A percentile compares a stretch with the other conserved stretches of the same genome.
Evolutionary conservation across 2,797 vertebrate genomes (phyloP).

Genomic region (Oreonectes daqikongensis): DNA sequence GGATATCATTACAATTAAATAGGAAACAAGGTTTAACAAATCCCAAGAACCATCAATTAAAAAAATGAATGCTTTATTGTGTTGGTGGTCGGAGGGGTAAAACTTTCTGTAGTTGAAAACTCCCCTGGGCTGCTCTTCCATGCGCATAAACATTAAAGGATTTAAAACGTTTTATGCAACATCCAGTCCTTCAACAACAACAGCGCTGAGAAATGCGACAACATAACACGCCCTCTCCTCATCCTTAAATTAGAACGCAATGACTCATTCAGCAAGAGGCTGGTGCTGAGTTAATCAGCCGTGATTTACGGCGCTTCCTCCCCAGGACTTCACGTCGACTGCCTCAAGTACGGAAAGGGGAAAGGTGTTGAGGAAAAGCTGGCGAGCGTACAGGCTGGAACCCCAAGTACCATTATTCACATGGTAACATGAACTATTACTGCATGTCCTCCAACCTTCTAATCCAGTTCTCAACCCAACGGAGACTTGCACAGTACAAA

Average conservation of each 20-base stretch:
- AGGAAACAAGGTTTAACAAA: conserved; percentile 77
- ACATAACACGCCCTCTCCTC: conserved; percentile 53
- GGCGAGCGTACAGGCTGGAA: conserved; percentile 63
- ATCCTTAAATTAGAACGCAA: conserved; percentile 66
- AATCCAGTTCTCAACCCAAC: conserved; percentile 53
- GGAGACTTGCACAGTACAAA: conserved; percentile 58
- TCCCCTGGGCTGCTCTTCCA: conserved; percentile 60
- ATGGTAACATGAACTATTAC: conserved; percentile 66
- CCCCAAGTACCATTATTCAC: conserved; percentile 69
- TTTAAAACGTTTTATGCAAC: conserved; percentile 62
- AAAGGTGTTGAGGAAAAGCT: conserved; percentile 70
- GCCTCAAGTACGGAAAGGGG: conserved; percentile 61
- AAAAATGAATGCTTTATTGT: conserved; percentile 75
- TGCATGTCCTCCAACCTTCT: conserved; percentile 61
- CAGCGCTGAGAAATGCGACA: conserved; percentile 40
- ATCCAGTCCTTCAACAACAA: conserved; percentile 61
- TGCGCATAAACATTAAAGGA: conserved; percentile 65
- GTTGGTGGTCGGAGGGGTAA: conserved; percentile 72
- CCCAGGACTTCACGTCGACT: conserved; percentile 64
- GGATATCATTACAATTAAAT: conserved; percentile 78
- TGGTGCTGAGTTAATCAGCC: conserved; percentile 69
- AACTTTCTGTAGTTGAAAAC: conserved; percentile 61
- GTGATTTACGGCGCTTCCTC: conserved; percentile 72
- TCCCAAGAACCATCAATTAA: conserved; percentile 75
- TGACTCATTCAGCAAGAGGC: conserved; percentile 66